phyloP scores from a whole-genome alignment of 2,113 vertebrate species.

The Gasterosteus aculeatus region DNA sequence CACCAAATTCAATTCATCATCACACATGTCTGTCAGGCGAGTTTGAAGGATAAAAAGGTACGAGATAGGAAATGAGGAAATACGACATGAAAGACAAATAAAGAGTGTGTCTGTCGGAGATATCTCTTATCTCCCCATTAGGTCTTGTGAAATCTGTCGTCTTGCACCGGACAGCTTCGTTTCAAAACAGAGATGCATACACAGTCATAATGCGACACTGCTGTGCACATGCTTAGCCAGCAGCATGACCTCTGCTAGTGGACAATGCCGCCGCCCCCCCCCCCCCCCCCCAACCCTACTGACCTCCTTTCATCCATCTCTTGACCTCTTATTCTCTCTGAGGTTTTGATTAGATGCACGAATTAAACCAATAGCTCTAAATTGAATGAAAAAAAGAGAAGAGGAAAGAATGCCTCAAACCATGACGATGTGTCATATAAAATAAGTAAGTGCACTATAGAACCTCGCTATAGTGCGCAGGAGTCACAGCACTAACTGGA shows the following conservation, averaged over 20 bases:
- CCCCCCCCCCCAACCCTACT: neutral
- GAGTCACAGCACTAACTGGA: neutral
- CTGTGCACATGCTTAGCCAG: neutral
- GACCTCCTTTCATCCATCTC: slow-evolving; percentile 15
- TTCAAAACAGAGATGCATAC: slow-evolving; percentile 38
- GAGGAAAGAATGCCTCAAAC: neutral
- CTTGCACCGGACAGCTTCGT: slow-evolving; percentile 45
- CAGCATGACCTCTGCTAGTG: slow-evolving; percentile 27
- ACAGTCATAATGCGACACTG: slow-evolving; percentile 40
- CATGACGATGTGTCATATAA: neutral
- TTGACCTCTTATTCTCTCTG: slow-evolving; percentile 40
- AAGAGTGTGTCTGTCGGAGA: slow-evolving; percentile 25
- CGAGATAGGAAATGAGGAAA: slow-evolving; percentile 17
- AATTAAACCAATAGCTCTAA: slow-evolving; percentile 47
- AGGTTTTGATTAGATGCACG: slow-evolving; percentile 52
- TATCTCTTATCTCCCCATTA: slow-evolving; percentile 19
- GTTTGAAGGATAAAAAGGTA: neutral
- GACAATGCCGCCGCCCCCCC: slow-evolving; percentile 34
- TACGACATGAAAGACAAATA: slow-evolving; percentile 30
- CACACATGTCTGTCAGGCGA: neutral
- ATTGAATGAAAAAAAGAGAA: no score
- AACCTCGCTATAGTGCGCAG: neutral
- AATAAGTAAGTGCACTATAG: neutral
- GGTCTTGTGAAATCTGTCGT: slow-evolving; percentile 37
- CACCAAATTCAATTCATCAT: neutral